phyloP scores from a whole-genome alignment of 2,113 vertebrate species.

The Cervus canadensis region DNA sequence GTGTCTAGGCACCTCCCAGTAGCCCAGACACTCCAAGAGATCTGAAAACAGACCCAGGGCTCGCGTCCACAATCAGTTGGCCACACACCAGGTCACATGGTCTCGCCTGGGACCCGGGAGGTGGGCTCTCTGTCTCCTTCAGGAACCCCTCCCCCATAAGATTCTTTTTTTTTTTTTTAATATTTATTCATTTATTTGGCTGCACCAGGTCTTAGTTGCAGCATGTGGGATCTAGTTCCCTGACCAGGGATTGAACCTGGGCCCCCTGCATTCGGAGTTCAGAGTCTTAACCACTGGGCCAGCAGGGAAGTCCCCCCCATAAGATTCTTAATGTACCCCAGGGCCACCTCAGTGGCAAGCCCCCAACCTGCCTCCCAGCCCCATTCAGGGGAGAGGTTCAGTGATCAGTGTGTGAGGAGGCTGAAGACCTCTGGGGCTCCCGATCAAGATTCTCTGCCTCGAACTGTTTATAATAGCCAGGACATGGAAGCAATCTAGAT shows the following conservation, averaged over 20 bases:
- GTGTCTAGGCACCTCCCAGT: background rate
- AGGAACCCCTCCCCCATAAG: background rate
- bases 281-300: too few species aligned
- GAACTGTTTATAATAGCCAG: too few species aligned
- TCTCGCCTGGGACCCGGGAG: background rate
- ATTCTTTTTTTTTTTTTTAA: too few species aligned
- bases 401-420: background rate
- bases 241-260: too few species aligned
- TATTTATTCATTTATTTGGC: too few species aligned
- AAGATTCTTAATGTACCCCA: background rate
- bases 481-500: too few species aligned
- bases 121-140: background rate
- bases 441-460: background rate
- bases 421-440: background rate
- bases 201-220: too few species aligned
- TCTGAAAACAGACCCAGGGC: background rate
- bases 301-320: background rate
- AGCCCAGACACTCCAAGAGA: background rate
- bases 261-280: too few species aligned
- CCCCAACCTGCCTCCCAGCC: accelerated
- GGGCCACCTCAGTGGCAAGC: background rate
- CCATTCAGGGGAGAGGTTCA: background rate
- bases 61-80: background rate
- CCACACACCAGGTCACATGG: background rate
- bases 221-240: too few species aligned